A percentile compares a stretch with the other conserved stretches of the same genome.
Evolutionary conservation across 2,797 vertebrate species (phyloP).

Genomic region (Scolopax bukidnonensis): DNA sequence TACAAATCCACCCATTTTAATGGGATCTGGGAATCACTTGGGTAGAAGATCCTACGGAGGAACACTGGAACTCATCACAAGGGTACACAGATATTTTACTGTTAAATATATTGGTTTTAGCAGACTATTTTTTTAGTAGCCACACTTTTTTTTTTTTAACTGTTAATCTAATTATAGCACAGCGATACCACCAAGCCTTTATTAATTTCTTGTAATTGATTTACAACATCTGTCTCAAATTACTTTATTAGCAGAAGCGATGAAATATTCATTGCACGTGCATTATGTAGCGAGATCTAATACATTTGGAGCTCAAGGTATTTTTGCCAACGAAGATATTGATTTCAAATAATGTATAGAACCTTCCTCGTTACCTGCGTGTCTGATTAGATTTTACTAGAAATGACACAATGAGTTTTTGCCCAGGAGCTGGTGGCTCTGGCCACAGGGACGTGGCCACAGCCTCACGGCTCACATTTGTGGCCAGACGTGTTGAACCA

Average conservation of each 20-base stretch:
- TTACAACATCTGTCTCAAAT: background rate
- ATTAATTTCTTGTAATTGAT: background rate
- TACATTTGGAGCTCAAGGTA: background rate
- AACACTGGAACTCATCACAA: too few species aligned
- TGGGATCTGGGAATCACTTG: background rate
- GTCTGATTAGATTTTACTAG: background rate
- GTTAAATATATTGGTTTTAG: background rate
- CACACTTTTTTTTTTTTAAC: background rate
- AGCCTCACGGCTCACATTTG: rapidly evolving
- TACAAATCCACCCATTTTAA: background rate
- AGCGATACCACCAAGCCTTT: background rate
- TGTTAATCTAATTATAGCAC: background rate
- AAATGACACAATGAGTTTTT: background rate
- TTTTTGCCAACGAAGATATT: background rate
- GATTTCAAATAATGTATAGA: background rate
- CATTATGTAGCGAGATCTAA: background rate
- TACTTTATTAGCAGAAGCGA: background rate
- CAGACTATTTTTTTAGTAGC: background rate
- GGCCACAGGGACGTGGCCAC: background rate
- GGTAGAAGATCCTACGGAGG: background rate
- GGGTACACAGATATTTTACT: background rate
- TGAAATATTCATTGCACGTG: background rate
- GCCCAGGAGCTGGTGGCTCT: too few species aligned
- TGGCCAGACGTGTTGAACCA: rapidly evolving
- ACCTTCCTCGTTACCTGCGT: background rate